Base-by-base conservation (phyloP, 92 coral and sea anemone genomes). In the Virgularia gustaviana region DNA sequence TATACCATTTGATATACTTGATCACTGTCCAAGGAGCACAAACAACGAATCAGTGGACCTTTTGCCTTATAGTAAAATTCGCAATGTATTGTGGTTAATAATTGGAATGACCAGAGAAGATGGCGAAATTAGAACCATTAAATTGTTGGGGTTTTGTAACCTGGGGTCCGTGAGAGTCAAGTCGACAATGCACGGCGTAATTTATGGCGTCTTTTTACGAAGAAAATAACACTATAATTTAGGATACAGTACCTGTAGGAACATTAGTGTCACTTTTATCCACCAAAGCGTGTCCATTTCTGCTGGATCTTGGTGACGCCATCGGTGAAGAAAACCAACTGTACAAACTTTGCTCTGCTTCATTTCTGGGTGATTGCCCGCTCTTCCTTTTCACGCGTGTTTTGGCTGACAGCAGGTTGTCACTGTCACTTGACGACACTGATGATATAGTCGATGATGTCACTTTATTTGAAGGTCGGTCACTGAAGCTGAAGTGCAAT, bases 251-350 rank as follows among this genome's bases (percentile, higher is more conserved):
- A 68, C 75, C 75, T 15, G 61, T 49, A 28, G 73, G 58, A 27
- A 66, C 23, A 9, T 57, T 28, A 19, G 37, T 43, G 33, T 51
- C 36, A 41, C 34, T 73, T 58, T 53, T 72, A 68, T 37, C 59
- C 59, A 58, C 29, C 56, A 81, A 55, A 36, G 61, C 31, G 54
- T 60, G 10, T 57, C 57, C 70, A 65, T 65, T 57, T 78, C 70
- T 27, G 80, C 79, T 52, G 18, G 85, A 59, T 25, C 77, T n/a
- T 37, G 86, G 90, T 9, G 97, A 89, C 36, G 97, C 89, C 47
- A 95, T 83, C n/a, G 85, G 85, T 29, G 98, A 95, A 0, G 98
- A 94, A 24, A 94, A 51, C 90, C 90, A 94, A 56, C 96, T 94
- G 79, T 94, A 94, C 8, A 94, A 83, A 68, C 75, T 68, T 47